Evolutionary conservation across 2,797 vertebrate genomes (phyloP), one percentile per base, ranked within the genome.

Genomic region (Parauchenoglanis ngamensis): DNA sequence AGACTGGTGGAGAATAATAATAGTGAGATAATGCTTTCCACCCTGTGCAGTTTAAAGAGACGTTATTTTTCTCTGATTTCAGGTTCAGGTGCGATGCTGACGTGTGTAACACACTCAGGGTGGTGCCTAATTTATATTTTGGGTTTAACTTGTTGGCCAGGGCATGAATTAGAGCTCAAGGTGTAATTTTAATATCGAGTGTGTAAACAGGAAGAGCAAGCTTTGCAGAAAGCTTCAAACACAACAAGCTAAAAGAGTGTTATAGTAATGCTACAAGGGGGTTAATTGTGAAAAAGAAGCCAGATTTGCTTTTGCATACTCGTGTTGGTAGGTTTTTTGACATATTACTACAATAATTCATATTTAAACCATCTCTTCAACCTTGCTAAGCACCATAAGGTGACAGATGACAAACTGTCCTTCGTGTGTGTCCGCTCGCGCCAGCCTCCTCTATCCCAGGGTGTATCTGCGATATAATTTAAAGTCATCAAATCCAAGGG

Each of bases 381-480:
- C 19, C 65, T 44, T 63, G 46, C 73, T 72, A 68, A 61, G 40
- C 44, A 28, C 25, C 17, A 46, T 46, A 75, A 83, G 28, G 56
- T 28, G 77, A 46, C 75, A 28, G 31, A 80, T 77, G 84, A 77
- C 25, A 23, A 40, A 65, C 44, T 12, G 3, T 21, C 35, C 73
- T 25, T 17, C 8, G 8, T 73, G 70, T 76, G 25, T 75, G 31
- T 75, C 2, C 31, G 17, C 4, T 79, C 19, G 1, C 15, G 7
- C 31, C 31, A 61, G 77, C 12, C 28, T n/a, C 46, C 12, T 44
- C 65, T 57, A 65, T 90, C 77, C 77, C 87, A 86, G 49, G 72
- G 61, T 88, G 89, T 57, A 82, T 79, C 73, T 65, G 82, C 40
- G 57, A 82, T 90, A 91, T 89, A 78, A 91, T 92, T 89, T 88